A percentile compares a stretch with the other conserved stretches of the same genome.
Evolutionary conservation across 2,888 invertebrate species (phyloP).

Genomic region (Volucella inflata): DNA sequence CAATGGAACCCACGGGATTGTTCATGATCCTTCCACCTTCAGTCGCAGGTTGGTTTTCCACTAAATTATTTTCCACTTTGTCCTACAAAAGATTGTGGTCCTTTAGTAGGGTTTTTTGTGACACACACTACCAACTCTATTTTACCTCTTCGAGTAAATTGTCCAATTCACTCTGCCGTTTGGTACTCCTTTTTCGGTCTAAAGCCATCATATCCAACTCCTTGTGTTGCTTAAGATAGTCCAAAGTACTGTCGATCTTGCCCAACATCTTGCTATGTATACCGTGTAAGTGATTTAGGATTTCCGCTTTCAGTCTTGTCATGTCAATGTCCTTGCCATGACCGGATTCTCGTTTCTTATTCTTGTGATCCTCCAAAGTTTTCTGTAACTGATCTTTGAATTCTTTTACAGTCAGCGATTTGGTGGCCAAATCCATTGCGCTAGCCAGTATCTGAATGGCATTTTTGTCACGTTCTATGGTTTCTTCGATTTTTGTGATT

Average conservation of each 20-base stretch:
- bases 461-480: constrained; percentile 80
- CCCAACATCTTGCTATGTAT: constrained; percentile 79
- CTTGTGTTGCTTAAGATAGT: constrained; percentile 77
- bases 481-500: constrained; percentile 80
- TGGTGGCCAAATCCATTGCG: constrained; percentile 80
- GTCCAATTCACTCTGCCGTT: constrained; percentile 11
- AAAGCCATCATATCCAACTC: constrained; percentile 42
- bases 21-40: constrained; percentile 21
- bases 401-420: constrained; percentile 77
- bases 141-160: constrained; percentile 77
- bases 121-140: background rate
- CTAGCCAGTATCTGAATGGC: constrained; percentile 80
- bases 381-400: constrained; percentile 78
- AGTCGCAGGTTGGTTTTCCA: background rate
- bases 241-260: constrained; percentile 80
- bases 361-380: constrained; percentile 57
- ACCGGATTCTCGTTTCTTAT: constrained; percentile 41
- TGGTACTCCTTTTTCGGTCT: constrained; percentile 36
- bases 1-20: constrained; percentile 24
- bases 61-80: constrained; percentile 57
- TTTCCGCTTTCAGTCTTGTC: constrained; percentile 77
- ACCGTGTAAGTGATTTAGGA: constrained; percentile 78
- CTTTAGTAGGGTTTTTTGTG: too few relatives aligned
- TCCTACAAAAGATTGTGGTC: constrained; percentile 40
- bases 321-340: constrained; percentile 74